Conservation (phyloP, 2,113 vertebrate genomes). For the Pachycephala philippinensis region DNA sequence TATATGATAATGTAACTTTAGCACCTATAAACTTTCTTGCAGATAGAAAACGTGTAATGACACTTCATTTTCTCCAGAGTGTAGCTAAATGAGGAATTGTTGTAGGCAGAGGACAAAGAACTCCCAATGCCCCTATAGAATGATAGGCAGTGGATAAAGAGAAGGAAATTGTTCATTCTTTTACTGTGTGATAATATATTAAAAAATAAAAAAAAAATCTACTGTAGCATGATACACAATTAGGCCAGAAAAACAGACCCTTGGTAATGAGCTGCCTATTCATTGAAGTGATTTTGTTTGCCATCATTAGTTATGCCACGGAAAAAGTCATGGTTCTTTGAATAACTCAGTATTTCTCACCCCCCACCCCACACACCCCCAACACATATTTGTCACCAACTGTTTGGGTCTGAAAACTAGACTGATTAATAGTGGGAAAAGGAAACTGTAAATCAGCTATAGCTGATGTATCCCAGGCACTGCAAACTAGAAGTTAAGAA, state of each 20-base stretch:
- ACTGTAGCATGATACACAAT: background rate
- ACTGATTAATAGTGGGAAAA: background rate
- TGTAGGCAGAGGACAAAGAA: background rate
- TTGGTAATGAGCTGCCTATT: background rate
- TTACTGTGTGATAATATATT: background rate
- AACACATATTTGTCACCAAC: background rate
- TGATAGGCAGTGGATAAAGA: background rate
- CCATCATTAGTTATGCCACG: background rate
- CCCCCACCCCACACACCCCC: background rate
- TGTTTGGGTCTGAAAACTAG: background rate
- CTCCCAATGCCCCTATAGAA: rapidly evolving
- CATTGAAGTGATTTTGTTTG: background rate
- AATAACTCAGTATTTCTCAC: background rate
- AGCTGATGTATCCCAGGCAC: background rate
- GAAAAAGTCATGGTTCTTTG: background rate
- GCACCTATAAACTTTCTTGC: background rate
- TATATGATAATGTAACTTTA: background rate
- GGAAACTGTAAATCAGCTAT: background rate
- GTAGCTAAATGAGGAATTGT: background rate
- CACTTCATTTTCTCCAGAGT: background rate
- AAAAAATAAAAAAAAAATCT: background rate
- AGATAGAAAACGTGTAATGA: background rate
- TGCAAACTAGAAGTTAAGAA: background rate
- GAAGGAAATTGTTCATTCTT: background rate
- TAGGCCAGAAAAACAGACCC: background rate